Base-by-base conservation (phyloP, 2,113 vertebrate species). In the Lophochroa leadbeateri region DNA sequence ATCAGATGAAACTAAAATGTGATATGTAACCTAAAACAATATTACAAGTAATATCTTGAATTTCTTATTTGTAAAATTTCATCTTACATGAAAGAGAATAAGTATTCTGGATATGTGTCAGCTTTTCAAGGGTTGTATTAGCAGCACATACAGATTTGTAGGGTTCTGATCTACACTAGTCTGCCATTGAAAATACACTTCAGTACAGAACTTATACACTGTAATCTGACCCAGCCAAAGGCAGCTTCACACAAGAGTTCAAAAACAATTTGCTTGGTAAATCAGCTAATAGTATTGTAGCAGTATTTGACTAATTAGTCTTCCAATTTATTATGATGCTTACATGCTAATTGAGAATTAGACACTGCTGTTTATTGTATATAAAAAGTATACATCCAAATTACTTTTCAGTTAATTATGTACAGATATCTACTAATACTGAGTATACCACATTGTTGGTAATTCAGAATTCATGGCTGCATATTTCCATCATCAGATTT, bases 261-360 rank as follows among this genome's bases (percentile, higher is more conserved):
- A 25, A 84, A 95, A 83, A 58, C 50, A 71, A 96, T 88, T 96
- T 94, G n/a, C 70, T 91, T 83, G 4, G 14, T 84, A 94, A 89
- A 94, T 96, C 76, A 83, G 44, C 79, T 83, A 91, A 80, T 81
- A 91, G 76, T 68, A 94, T 82, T 80, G 29, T 49, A 89, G 43
- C n/a, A 61, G 67, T 91, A 89, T 85, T 84, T 94, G 37, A 95
- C 86, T 95, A 93, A 96, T 93, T 95, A 93, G 75, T 83, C 77
- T 92, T 95, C 67, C 44, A 89, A 78, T 83, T 93, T 92, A 81
- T 94, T 88, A 81, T 92, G 68, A 86, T 71, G 69, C 46, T 88
- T 71, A 68, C 10, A 84, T 75, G 55, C 49, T 95, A 95, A 95
- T 64, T 92, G 47, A 93, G 68, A 95, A 92, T 44, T 77, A 92